Evolutionary conservation across 1,140 invertebrate genomes (phyloP).

Genomic region (Saccostrea echinata): DNA sequence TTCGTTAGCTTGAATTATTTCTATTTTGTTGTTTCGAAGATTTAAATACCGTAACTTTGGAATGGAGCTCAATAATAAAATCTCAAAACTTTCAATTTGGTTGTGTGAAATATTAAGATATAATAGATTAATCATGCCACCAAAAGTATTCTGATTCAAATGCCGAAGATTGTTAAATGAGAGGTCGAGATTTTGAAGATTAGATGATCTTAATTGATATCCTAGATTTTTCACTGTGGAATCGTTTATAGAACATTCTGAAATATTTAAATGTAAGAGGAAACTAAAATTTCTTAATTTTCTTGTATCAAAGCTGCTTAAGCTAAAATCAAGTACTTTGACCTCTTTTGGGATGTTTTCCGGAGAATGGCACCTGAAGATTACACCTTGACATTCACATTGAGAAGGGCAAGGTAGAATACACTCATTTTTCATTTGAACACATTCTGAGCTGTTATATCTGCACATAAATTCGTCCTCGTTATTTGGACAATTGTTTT

Average conservation of each 20-base stretch:
- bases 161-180: background rate
- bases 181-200: background rate
- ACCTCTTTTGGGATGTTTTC: background rate
- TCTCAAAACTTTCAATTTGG: background rate
- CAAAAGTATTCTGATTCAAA: background rate
- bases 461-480: background rate
- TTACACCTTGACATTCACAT: background rate
- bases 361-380: background rate
- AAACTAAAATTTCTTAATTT: background rate
- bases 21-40: background rate
- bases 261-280: background rate
- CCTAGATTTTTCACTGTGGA: background rate
- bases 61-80: background rate
- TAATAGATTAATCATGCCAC: background rate
- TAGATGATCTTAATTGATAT: background rate
- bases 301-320: background rate
- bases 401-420: background rate
- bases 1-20: background rate
- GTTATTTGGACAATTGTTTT: background rate
- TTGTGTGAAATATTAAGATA: conserved; percentile 23
- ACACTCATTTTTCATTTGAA: background rate
- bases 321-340: background rate
- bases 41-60: background rate
- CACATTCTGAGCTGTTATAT: background rate
- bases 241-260: background rate